Percentiles rank a stretch among this genome's conserved stretches.
Evolutionary conservation across 1,140 invertebrate genomes (phyloP).

Genomic region (Drosophila prosaltans): DNA sequence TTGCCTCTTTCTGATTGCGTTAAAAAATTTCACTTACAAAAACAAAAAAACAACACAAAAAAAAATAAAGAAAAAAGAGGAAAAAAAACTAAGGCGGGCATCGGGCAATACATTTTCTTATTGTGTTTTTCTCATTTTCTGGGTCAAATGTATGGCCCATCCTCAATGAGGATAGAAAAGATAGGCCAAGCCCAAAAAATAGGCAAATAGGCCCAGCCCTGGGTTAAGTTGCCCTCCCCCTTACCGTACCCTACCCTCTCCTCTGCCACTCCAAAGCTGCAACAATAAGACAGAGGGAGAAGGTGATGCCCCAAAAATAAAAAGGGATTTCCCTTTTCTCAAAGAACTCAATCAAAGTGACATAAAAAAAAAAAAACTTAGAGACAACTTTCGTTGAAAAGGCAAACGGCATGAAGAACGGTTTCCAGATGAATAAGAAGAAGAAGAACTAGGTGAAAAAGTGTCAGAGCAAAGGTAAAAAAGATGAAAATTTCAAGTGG

Average conservation of each 20-base stretch:
- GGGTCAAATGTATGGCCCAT: slow-evolving; percentile 73
- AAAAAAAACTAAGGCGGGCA: slow-evolving; percentile 42
- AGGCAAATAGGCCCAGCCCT: slow-evolving; percentile 51
- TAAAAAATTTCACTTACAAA: slow-evolving; percentile 79
- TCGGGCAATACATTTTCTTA: slow-evolving; percentile 65
- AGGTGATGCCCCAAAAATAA: slow-evolving; percentile 19
- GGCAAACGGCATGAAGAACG: slow-evolving; percentile 45
- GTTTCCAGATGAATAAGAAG: not conserved
- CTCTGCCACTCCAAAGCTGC: slow-evolving; percentile 44
- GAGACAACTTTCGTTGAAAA: slow-evolving; percentile 49
- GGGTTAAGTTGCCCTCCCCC: slow-evolving; percentile 39
- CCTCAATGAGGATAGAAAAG: slow-evolving; percentile 44
- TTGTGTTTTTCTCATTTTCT: slow-evolving; percentile 71
- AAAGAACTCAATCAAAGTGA: slow-evolving; percentile 38
- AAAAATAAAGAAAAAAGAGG: not conserved
- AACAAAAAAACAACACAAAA: slow-evolving; percentile 21
- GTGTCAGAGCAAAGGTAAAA: slow-evolving; percentile 43
- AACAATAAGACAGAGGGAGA: slow-evolving; percentile 39
- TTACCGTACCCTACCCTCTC: slow-evolving; percentile 1
- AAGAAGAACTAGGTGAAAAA: slow-evolving; percentile 39
- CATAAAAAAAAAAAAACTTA: slow-evolving; percentile 25
- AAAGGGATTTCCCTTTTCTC: slow-evolving; percentile 78
- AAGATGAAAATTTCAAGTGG: not conserved
- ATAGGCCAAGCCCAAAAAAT: slow-evolving; percentile 56
- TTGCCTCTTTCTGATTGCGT: slow-evolving; percentile 36